Base-by-base conservation (phyloP, 2,113 vertebrate species). In the Vidua chalybeata region DNA sequence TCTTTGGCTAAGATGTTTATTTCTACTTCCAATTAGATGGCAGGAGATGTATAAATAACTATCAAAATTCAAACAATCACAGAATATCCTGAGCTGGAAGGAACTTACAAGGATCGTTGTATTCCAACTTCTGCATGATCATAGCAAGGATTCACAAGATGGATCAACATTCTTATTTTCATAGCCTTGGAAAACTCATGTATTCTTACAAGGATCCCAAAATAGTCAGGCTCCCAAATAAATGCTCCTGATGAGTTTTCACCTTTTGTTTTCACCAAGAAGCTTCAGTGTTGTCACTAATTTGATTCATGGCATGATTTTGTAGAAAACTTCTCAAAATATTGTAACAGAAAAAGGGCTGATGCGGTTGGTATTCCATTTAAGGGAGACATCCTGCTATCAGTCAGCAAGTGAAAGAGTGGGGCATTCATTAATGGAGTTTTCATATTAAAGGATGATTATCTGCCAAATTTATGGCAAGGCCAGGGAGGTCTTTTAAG, bases 401-500 rank as follows among this genome's bases (percentile, higher is more conserved):
- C 66, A 95, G 69, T 93, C 91, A 89, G 89, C 78, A 95, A 96
- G 77, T 61, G 77, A 89, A 84, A 78, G 73, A 84, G 48, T 2
- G 20, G 23, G 77, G 14, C 69, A 91, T 81, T 94, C 89, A 93
- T 95, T 96, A 96, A 95, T 92, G 89, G 84, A 95, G 77, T 92
- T 95, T 84, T 96, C 84, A 73, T 78, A 56, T 71, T 94, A 97
- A 95, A 94, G 69, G 77, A 95, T 84, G 69, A 95, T 95, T 94
- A 91, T 92, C 89, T 94, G 91, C 84, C 93, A 92, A 89, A 88
- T 89, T 87, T 92, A 84, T 95, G 87, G 84, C 95, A 95, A 94
- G 87, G 81, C 62, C 93, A 93, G 52, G 49, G 71, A 91, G 62
- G 62, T 92, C 81, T 89, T 78, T 73, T 39, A 87, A 87, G 75